Conservation (phyloP, 2,797 vertebrate genomes). For the Kryptolebias ocellatus region DNA sequence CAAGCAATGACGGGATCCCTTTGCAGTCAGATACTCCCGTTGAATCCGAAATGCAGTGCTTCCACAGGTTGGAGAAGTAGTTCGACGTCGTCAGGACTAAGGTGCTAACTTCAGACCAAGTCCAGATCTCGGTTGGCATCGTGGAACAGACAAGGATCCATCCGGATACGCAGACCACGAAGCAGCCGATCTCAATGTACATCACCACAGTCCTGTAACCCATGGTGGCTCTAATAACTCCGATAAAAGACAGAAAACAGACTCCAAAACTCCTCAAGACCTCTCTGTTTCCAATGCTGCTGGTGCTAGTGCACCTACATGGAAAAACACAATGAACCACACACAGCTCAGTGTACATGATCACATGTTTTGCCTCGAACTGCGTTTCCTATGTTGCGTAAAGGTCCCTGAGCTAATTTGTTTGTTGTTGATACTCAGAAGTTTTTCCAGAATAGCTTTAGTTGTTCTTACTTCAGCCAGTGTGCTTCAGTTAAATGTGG, state of each 20-base stretch:
- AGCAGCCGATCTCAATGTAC: slow-evolving; percentile 83
- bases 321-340: slow-evolving; percentile 13
- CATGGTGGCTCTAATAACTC: slow-evolving; percentile 56
- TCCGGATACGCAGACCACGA: slow-evolving; percentile 74
- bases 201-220: slow-evolving; percentile 76
- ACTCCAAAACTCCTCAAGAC: not conserved
- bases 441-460: slow-evolving; percentile 27
- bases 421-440: slow-evolving; percentile 64
- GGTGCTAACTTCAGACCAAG: slow-evolving; percentile 76
- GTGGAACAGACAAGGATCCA: slow-evolving; percentile 85
- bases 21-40: slow-evolving; percentile 83
- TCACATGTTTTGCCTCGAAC: slow-evolving; percentile 52
- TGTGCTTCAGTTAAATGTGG: not conserved
- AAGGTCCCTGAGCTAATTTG: slow-evolving; percentile 46
- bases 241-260: slow-evolving; percentile 4
- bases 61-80: slow-evolving; percentile 85
- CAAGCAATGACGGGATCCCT: slow-evolving; percentile 79
- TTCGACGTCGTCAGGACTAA: slow-evolving; percentile 74
- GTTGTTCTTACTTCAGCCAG: slow-evolving; percentile 3
- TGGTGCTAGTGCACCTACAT: slow-evolving; percentile 2
- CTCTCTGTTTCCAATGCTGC: slow-evolving; percentile 4
- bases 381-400: slow-evolving; percentile 43
- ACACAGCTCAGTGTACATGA: slow-evolving; percentile 56
- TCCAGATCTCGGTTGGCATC: slow-evolving; percentile 81
- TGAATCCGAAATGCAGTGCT: slow-evolving; percentile 82